Percentiles rank a stretch among this genome's conserved stretches.
These are phyloP conservation scores for Ciconia maguari DNA, from an alignment of 2,113 vertebrate genomes.

Conservation along the genomic window DNA sequence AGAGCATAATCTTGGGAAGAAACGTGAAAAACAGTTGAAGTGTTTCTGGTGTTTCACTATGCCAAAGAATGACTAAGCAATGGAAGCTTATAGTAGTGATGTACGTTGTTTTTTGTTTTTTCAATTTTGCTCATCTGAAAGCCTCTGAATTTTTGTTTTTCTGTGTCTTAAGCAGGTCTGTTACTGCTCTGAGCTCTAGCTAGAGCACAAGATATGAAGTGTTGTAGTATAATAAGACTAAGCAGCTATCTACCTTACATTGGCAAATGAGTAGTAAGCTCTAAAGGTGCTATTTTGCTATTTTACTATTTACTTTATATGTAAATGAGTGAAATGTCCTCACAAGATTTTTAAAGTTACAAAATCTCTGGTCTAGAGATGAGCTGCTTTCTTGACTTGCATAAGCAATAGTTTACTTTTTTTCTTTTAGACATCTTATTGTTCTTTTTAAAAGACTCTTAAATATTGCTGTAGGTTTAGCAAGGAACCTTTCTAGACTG, in stretches of 20 bases:
- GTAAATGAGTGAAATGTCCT: neutral
- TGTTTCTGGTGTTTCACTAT: conserved; percentile 33
- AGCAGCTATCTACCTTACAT: neutral
- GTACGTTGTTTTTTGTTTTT: neutral
- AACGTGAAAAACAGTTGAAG: conserved; percentile 53
- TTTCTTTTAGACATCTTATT: neutral
- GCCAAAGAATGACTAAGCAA: conserved; percentile 56
- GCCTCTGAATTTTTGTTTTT: neutral
- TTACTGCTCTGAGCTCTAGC: neutral
- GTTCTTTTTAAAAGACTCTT: neutral
- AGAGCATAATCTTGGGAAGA: conserved; percentile 39
- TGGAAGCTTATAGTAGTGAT: conserved; percentile 42
- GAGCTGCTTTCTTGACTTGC: neutral
- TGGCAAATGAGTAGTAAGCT: neutral
- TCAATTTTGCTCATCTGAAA: conserved; percentile 35
- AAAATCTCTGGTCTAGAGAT: neutral
- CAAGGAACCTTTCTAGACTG: neutral
- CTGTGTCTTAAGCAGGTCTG: neutral
- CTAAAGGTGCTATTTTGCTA: neutral
- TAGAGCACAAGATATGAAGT: neutral
- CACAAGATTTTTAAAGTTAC: neutral
- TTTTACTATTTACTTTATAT: neutral
- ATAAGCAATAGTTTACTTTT: neutral
- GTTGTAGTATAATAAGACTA: neutral
- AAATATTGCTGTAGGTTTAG: neutral